Evolutionary conservation across 2,113 vertebrate species (phyloP).

Genomic region (Chroicocephalus ridibundus): DNA sequence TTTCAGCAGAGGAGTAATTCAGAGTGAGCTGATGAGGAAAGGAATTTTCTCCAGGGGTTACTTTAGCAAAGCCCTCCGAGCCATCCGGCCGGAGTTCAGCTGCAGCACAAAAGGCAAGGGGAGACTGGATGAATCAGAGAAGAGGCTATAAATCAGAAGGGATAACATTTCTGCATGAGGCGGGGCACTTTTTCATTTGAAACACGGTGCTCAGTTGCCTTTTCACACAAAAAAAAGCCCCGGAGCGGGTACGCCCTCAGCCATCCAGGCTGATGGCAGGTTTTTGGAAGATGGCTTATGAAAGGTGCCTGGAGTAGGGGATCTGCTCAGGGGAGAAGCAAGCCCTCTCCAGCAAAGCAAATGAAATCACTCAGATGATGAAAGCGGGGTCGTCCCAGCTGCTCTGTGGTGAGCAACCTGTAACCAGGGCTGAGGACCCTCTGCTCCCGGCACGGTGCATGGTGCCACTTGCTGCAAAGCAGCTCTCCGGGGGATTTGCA

Average conservation of each 20-base stretch:
- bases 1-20: slow-evolving; percentile 50
- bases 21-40: slow-evolving; percentile 30
- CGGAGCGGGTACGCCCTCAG: not conserved
- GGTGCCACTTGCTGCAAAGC: not conserved
- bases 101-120: not conserved
- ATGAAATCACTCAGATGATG: not conserved
- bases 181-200: not conserved
- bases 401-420: not conserved
- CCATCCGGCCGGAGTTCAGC: not conserved
- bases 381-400: not conserved
- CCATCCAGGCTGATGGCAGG: not conserved
- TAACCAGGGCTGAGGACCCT: not conserved
- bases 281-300: not conserved
- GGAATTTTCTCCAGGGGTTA: slow-evolving; percentile 47
- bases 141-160: not conserved
- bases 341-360: not conserved
- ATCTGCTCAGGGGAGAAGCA: not conserved
- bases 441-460: not conserved
- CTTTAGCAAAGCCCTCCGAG: not conserved
- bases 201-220: not conserved
- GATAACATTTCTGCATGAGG: not conserved
- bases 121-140: not conserved
- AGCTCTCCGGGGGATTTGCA: not conserved
- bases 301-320: not conserved
- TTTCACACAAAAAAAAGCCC: not conserved